Evolutionary conservation across 2,888 invertebrate species (phyloP), one percentile per base, ranked within the genome.

Genomic region (Lacanobia oleracea): DNA sequence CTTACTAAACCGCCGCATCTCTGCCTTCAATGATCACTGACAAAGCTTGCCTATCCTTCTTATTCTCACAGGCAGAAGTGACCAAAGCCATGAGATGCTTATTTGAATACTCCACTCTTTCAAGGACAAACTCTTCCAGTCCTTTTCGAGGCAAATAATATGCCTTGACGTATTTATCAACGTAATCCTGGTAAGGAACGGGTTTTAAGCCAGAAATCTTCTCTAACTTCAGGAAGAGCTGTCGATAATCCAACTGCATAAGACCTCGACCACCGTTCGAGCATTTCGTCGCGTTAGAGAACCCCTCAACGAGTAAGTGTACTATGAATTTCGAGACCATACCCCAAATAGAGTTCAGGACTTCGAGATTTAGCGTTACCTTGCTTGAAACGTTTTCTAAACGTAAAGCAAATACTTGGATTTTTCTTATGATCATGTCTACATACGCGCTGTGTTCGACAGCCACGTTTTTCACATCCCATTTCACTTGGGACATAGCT

Each of bases 171-270:
- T 99, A 99, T 68, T 97, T 97, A 93, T 99, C 99, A 0, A 99
- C 99, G 88, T 98, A 98, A 69, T 98, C 98, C 81, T 98, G 97
- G 88, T 98, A 98, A 0, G 99, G 99, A 21, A 99, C 96, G 4
- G 99, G 99, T 88, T 97, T 97, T 10, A 99, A 91, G 1, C 97
- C 97, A 0, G 99, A 98, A 68, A 99, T 97, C 88, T 98, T 97
- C 92, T 99, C 99, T 66, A 99, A 96, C 91, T 99, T 99, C 33
- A 98, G 97, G 83, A 99, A 97, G 78, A 99, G 97, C 91, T 99
- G 99, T 10, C 99, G 98, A 89, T 99, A 99, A 96, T 99, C 99
- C 33, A 99, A 95, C 90, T 99, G 99, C 99, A 99, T 99, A 14
- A 99, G 94, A 0, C 99, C 99, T 53, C 99, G 96, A 0, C 99